phyloP scores from a whole-genome alignment of 2,797 vertebrate genomes.

The Gallinago nigripennis region DNA sequence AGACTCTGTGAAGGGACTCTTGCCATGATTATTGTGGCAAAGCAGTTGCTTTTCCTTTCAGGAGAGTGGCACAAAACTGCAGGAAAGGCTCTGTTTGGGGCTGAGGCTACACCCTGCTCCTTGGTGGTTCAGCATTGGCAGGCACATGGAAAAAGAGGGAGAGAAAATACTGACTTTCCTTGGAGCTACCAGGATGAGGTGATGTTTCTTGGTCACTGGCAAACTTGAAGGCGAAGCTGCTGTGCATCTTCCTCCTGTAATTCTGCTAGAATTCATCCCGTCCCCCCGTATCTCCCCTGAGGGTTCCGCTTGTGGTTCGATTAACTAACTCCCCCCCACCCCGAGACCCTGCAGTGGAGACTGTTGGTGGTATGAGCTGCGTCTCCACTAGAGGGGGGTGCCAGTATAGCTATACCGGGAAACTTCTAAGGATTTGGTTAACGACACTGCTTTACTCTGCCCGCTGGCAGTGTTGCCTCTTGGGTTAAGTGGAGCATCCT shows the following conservation, averaged over 20 bases:
- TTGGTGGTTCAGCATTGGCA: rapidly evolving
- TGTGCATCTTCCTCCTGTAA: not conserved
- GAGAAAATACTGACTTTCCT: not conserved
- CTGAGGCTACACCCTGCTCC: not conserved
- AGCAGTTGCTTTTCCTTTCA: not conserved
- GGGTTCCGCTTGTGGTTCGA: not conserved
- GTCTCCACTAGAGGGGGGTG: conserved; percentile 26
- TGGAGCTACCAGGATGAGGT: not conserved
- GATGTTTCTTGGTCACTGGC: not conserved
- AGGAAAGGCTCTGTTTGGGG: not conserved
- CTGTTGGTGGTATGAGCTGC: not conserved
- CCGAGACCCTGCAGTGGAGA: not conserved
- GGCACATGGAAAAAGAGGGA: not conserved
- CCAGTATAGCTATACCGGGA: not conserved
- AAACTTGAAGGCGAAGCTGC: rapidly evolving
- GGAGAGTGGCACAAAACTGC: not conserved
- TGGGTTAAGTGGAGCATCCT: not conserved
- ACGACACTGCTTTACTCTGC: not conserved
- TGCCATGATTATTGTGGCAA: not conserved
- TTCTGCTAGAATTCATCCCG: not conserved
- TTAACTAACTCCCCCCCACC: not conserved
- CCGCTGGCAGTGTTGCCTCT: rapidly evolving
- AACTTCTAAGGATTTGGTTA: not conserved
- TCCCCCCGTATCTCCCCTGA: rapidly evolving
- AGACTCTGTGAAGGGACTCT: not conserved